Evolutionary conservation across 92 coral and sea anemone genomes (phyloP), one percentile per base, ranked within the genome.

Genomic region (Heteractis magnifica): DNA sequence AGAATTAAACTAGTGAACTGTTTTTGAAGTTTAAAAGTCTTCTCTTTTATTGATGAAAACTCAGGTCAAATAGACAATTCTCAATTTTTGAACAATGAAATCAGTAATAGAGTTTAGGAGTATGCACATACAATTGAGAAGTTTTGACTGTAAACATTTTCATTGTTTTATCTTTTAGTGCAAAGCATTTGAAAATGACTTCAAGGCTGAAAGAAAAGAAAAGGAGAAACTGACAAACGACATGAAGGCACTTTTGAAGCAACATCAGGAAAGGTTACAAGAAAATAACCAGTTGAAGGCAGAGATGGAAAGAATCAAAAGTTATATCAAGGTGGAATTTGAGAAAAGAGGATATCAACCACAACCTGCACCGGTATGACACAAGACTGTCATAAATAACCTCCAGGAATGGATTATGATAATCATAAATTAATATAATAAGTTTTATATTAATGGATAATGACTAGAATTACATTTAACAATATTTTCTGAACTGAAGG

Each of bases 121-220:
- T 1, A 34, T 34, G 44, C 1, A 34, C 44, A 34, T 34, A 34
- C 44, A 34, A 2, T 34, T 34, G 44, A 34, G 44, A 34, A 34
- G 44, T 34, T 34, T 34, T 34, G 44, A 34, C 3, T 18, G 12
- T 18, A 62, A 62, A 23, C 70, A 62, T 18, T 62, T 41, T 68
- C 26, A 7, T 11, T 18, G 49, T 92, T 52, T 49, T 15, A 14
- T 55, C 12, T 65, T 51, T 68, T 77, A 95, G 98, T 88, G 92
- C 56, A 76, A 56, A 71, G 82, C 58, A n/a, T 95, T 83, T 83
- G 99, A 97, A 77, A 87, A 90, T 90, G 98, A 97, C 74, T 95
- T 94, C 84, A 88, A 87, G 80, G 85, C 85, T 75, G 98, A 95
- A 79, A 87, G 87, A 59, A 90, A 93, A 52, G 98, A 95, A 52